Percentiles rank a stretch among this genome's conserved stretches.
Conservation (phyloP, 2,113 vertebrate genomes). For the Pangasianodon gigas region DNA sequence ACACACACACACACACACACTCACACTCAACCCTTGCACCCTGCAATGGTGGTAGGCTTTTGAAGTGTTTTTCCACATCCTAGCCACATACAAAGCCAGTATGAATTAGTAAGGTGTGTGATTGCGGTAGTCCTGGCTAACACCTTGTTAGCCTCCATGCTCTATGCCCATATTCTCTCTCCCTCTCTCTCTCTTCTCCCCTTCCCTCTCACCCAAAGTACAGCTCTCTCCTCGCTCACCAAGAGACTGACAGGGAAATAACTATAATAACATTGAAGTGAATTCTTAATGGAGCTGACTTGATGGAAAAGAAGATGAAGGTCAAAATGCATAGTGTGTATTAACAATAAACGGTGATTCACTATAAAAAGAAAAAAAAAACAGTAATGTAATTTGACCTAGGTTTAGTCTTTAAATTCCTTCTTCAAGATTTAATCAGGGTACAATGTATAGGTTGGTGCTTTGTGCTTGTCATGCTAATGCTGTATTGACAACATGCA, state of each 20-base stretch:
- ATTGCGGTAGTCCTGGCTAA: neutral
- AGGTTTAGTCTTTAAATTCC: neutral
- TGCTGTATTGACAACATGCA: neutral
- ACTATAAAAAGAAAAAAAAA: neutral
- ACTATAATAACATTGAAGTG: neutral
- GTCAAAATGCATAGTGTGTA: neutral
- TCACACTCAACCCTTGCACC: neutral
- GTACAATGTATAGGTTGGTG: neutral
- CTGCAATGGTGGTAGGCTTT: neutral
- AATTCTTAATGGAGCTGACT: neutral
- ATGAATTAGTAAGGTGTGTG: conserved; percentile 33
- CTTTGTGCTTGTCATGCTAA: neutral
- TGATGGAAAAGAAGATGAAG: conserved; percentile 7
- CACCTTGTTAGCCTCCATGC: conserved; percentile 8
- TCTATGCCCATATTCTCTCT: neutral
- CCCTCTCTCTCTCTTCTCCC: neutral
- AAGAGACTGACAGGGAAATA: neutral
- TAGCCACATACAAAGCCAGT: conserved; percentile 34
- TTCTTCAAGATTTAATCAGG: neutral
- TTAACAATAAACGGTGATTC: neutral
- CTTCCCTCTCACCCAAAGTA: neutral
- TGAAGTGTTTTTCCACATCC: conserved; percentile 22
- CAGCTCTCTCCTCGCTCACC: neutral
- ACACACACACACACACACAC: neutral
- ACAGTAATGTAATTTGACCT: neutral